Percentiles rank a stretch among this genome's conserved stretches.
phyloP scores from a whole-genome alignment of 2,113 vertebrate genomes.

The Sinocyclocheilus anophthalmus region DNA sequence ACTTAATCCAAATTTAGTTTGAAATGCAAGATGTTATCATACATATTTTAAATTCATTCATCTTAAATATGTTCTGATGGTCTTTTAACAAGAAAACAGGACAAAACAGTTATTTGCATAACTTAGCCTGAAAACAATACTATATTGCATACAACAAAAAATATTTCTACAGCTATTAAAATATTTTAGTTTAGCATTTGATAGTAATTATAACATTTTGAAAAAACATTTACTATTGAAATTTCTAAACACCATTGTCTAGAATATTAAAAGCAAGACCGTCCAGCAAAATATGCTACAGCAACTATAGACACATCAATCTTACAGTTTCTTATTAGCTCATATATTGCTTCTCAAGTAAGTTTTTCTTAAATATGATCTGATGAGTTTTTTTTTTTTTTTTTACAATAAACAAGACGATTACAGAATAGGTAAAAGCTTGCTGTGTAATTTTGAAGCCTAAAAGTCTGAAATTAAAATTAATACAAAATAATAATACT shows the following conservation, averaged over 20 bases:
- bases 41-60: not conserved
- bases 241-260: too few relatives aligned
- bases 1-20: not conserved
- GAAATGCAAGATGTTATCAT: not conserved
- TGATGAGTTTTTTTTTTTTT: not conserved
- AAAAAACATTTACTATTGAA: too few relatives aligned
- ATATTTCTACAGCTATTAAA: too few relatives aligned
- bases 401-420: not conserved
- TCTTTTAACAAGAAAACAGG: not conserved
- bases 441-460: not conserved
- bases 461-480: not conserved
- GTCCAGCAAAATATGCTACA: too few relatives aligned
- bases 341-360: too few relatives aligned
- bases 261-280: too few relatives aligned
- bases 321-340: too few relatives aligned
- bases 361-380: not conserved
- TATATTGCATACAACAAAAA: too few relatives aligned
- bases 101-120: not conserved
- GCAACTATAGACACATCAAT: too few relatives aligned
- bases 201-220: too few relatives aligned
- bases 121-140: too few relatives aligned
- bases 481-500: not conserved
- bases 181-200: too few relatives aligned
- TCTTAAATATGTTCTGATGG: not conserved
- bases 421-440: not conserved